Percentiles rank a stretch among this genome's conserved stretches.
phyloP scores from a whole-genome alignment of 2,797 vertebrate genomes.

The Netta rufina region DNA sequence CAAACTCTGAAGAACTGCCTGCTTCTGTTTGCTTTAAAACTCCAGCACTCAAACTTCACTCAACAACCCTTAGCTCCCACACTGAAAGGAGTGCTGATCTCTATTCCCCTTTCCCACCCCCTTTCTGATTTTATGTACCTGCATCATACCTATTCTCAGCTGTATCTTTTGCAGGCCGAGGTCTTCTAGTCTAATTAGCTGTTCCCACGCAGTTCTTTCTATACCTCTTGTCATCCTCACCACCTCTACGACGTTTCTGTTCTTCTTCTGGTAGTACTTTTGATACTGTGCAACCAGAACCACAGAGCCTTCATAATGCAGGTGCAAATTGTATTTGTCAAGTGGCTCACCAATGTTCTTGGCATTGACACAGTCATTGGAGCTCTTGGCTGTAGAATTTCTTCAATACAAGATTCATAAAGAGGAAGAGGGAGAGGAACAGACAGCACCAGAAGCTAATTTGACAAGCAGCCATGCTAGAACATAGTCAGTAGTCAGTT shows the following conservation, averaged over 20 bases:
- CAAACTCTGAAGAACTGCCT: not conserved
- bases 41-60: not conserved
- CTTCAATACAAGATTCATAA: not conserved
- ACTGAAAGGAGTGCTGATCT: not conserved
- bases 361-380: not conserved
- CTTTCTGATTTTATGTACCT: not conserved
- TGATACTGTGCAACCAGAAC: not conserved
- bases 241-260: not conserved
- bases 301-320: not conserved
- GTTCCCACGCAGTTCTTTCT: not conserved
- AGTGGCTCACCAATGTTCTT: not conserved
- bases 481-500: not conserved
- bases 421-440: not conserved
- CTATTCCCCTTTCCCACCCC: not conserved
- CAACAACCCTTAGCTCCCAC: not conserved
- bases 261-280: not conserved
- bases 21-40: not conserved
- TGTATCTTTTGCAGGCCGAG: not conserved
- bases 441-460: not conserved
- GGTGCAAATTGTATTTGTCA: not conserved
- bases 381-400: not conserved
- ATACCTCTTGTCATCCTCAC: not conserved
- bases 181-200: not conserved
- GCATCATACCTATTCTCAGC: not conserved
- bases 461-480: accelerated